phyloP scores from a whole-genome alignment of 2,797 vertebrate species.

The Epinephelus awoara region DNA sequence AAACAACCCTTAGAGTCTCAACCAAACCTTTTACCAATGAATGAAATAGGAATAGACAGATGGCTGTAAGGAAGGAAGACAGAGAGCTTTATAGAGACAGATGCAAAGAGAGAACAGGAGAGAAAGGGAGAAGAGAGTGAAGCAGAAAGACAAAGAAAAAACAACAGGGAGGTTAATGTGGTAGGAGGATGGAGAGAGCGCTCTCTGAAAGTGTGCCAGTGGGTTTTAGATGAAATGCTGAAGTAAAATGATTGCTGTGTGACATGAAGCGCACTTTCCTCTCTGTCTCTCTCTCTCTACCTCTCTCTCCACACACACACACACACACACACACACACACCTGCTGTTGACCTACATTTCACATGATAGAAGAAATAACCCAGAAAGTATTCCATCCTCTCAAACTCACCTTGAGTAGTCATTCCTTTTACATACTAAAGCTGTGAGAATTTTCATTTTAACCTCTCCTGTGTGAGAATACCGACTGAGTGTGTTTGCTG shows the following conservation, averaged over 20 bases:
- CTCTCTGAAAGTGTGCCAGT: slow-evolving; percentile 59
- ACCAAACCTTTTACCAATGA: slow-evolving; percentile 38
- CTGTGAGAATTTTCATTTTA: background rate
- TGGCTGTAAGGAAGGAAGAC: slow-evolving; percentile 26
- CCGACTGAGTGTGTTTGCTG: background rate
- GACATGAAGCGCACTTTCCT: slow-evolving; percentile 17
- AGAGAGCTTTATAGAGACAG: slow-evolving; percentile 18
- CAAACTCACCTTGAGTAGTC: slow-evolving; percentile 42
- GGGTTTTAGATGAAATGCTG: slow-evolving; percentile 55
- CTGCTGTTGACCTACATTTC: slow-evolving; percentile 75
- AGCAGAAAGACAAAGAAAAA: slow-evolving; percentile 12
- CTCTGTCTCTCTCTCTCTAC: background rate
- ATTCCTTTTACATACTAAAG: background rate
- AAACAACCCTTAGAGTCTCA: background rate
- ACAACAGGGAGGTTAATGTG: slow-evolving; percentile 17
- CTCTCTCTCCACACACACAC: slow-evolving; percentile 1
- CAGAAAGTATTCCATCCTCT: slow-evolving; percentile 48
- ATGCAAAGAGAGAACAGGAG: background rate
- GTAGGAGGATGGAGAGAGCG: slow-evolving; percentile 39
- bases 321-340: slow-evolving; percentile 32
- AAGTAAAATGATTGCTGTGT: slow-evolving; percentile 54
- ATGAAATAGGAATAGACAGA: slow-evolving; percentile 48
- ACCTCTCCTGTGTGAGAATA: background rate
- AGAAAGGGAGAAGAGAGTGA: slow-evolving; percentile 19
- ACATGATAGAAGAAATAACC: slow-evolving; percentile 57